phyloP scores from a whole-genome alignment of 2,888 invertebrate genomes.

The Yponomeuta cagnagella region DNA sequence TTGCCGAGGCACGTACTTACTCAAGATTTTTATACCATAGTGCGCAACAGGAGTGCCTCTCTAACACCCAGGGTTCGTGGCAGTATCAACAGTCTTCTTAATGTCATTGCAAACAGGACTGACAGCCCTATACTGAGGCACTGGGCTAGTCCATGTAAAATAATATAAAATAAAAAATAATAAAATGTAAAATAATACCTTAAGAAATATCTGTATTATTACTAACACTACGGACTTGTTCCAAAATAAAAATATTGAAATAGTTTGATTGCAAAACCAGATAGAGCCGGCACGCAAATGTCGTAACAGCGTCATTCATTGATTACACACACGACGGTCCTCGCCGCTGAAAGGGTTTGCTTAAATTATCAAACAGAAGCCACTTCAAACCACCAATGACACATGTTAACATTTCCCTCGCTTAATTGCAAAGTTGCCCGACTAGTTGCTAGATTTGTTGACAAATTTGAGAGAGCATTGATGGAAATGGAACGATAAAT shows the following conservation, averaged over 20 bases:
- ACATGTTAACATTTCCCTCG: conserved; percentile 61
- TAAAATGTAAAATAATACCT: no score
- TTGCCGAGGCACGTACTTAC: no score
- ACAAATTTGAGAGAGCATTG: neutral
- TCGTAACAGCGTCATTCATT: conserved; percentile 44
- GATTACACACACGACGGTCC: conserved; percentile 47
- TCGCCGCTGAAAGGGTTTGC: conserved; percentile 50
- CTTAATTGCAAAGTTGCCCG: conserved; percentile 28
- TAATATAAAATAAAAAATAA: no score
- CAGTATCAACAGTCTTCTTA: no score
- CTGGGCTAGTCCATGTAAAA: no score
- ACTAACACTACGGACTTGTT: no score
- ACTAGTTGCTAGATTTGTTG: conserved; percentile 29
- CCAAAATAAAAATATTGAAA: neutral
- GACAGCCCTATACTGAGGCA: no score
- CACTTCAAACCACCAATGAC: conserved; percentile 71
- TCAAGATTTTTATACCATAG: no score
- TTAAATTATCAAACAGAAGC: conserved; percentile 63
- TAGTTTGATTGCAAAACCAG: neutral
- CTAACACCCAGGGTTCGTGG: no score
- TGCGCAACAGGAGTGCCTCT: no score
- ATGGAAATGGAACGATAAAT: conserved; percentile 29
- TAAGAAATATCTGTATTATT: no score
- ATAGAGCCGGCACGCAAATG: neutral
- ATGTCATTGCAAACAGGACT: no score